Evolutionary conservation across 2,888 invertebrate species (phyloP), one percentile per base, ranked within the genome.

Genomic region (Dorcus parallelipipedus): DNA sequence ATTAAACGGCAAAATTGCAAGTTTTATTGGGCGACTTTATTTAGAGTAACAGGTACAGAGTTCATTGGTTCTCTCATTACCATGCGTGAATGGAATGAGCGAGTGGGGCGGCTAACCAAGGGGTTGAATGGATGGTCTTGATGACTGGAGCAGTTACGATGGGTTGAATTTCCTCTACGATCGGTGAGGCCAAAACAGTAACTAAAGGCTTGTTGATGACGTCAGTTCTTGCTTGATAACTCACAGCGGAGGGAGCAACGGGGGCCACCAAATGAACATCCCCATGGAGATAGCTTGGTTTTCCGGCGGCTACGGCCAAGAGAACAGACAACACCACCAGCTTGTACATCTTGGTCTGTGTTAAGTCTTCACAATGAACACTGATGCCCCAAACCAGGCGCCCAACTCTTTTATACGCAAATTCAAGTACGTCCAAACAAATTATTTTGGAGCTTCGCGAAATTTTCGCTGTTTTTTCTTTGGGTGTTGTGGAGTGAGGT

Each of bases 271-370:
- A 59, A 40, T 61, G 9, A 39, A 73, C 74, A 5, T 33, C 26
- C 6, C 26, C 70, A 40, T 62, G 62, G 8, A 40, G 70, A 70
- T 79, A 71, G 79, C 76, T 62, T 73, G 76, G 71, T 49, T 81
- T 81, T 69, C 83, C 84, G 70, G 80, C 79, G 58, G 81, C 84
- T 74, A 82, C 79, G 59, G 83, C 80, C 72, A 81, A 77, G 60
- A 84, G 75, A 76, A 82, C 81, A 77, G 82, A 82, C 73, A 85
- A 83, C 79, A 84, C 84, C 82, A 84, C 83, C 83, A 82, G 74
- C 79, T 79, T 80, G 67, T 80, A 81, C 82, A 82, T 82, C 78
- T 67, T 71, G 60, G 63, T 63, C 59, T 63, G 63, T 63, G 63
- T 62, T 58, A 54, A 48, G 53, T 38, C 52, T 38, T 48, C 33